Evolutionary conservation across 1,140 invertebrate species (phyloP).

Genomic region (Cephus cinctus): DNA sequence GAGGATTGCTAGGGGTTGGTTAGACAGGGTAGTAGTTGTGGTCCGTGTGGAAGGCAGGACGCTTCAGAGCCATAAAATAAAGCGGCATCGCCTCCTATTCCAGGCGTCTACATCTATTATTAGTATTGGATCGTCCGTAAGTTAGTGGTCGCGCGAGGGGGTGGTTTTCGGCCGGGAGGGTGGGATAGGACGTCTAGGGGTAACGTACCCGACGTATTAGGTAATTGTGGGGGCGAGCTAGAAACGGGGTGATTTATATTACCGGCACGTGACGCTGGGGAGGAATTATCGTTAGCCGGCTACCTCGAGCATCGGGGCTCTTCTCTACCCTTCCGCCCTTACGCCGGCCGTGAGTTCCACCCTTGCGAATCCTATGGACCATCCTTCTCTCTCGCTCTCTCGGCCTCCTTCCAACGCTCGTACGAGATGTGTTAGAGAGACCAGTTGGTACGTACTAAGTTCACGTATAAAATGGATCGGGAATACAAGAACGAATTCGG

Average conservation of each 20-base stretch:
- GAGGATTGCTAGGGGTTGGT: no score
- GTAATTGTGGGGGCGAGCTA: slow-evolving; percentile 43
- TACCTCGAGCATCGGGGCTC: background rate
- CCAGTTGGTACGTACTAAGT: no score
- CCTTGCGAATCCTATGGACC: no score
- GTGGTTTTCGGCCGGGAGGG: background rate
- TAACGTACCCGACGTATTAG: slow-evolving; percentile 46
- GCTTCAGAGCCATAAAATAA: no score
- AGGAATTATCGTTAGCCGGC: slow-evolving; percentile 47
- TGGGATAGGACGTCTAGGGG: slow-evolving; percentile 28
- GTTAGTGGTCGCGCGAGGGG: slow-evolving; percentile 1
- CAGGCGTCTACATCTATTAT: slow-evolving; percentile 33
- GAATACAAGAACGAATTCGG: no score
- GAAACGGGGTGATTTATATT: slow-evolving; percentile 47
- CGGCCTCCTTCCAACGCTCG: no score
- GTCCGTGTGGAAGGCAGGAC: no score
- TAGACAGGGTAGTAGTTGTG: background rate
- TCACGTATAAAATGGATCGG: no score
- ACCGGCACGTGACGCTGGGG: slow-evolving; percentile 44
- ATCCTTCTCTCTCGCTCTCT: no score
- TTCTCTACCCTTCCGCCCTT: background rate
- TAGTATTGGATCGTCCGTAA: slow-evolving; percentile 18
- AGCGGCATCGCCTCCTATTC: background rate
- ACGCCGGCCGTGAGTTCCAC: no score
- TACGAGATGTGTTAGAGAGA: no score